phyloP scores from a whole-genome alignment of 2,888 invertebrate species.

The Drosophila phalerata region DNA sequence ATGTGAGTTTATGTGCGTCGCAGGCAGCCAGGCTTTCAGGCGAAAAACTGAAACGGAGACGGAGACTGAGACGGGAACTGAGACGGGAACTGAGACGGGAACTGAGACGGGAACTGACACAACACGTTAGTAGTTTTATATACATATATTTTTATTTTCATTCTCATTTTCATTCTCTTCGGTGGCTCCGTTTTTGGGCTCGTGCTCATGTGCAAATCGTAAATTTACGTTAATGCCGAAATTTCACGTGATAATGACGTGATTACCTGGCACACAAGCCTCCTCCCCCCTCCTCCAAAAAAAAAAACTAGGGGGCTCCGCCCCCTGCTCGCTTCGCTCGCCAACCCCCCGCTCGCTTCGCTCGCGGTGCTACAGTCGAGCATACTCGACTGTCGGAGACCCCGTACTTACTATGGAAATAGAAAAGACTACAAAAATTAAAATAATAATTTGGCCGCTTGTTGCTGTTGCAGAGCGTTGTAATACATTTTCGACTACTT shows the following conservation, averaged over 20 bases:
- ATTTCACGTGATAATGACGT: slow-evolving; percentile 84
- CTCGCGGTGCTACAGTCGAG: too few relatives aligned
- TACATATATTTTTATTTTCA: slow-evolving; percentile 47
- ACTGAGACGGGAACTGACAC: slow-evolving; percentile 13
- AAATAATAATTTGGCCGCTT: too few relatives aligned
- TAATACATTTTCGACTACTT: too few relatives aligned
- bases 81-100: slow-evolving; percentile 12
- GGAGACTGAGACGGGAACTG: slow-evolving; percentile 16
- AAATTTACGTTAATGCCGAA: slow-evolving; percentile 80
- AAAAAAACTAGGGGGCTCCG: too few relatives aligned
- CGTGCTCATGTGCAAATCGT: slow-evolving; percentile 78
- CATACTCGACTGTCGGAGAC: too few relatives aligned
- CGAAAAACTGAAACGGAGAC: slow-evolving; percentile 38
- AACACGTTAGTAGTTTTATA: slow-evolving; percentile 61
- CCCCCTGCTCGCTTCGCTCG: too few relatives aligned
- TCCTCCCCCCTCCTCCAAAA: too few relatives aligned
- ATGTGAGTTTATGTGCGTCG: slow-evolving; percentile 81
- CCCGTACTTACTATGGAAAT: too few relatives aligned
- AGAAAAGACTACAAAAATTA: too few relatives aligned
- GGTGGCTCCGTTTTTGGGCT: slow-evolving; percentile 34
- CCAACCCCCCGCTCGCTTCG: too few relatives aligned
- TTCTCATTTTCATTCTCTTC: slow-evolving; percentile 29
- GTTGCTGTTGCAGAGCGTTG: too few relatives aligned
- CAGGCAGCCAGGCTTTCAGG: slow-evolving; percentile 50
- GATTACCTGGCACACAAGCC: slow-evolving; percentile 72